These are phyloP conservation scores for Danio kyathit DNA, from an alignment of 2,797 vertebrate species.

Conservation along the genomic window DNA sequence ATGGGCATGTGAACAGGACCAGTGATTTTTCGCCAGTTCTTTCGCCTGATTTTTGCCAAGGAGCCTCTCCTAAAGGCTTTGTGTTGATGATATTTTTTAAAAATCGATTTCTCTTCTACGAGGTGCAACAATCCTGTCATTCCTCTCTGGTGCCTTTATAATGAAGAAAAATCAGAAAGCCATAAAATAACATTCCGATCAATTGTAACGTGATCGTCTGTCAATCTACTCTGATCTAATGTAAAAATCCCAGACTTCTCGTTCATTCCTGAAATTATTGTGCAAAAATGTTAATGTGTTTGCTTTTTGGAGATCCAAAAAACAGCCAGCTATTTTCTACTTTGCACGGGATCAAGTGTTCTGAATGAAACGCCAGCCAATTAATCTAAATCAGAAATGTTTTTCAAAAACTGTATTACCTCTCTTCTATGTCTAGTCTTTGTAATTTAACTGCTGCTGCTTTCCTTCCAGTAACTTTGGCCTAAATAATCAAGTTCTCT, in stretches of 20 bases:
- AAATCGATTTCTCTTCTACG: constrained; percentile 32
- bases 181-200: constrained; percentile 35
- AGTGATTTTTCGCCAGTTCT: constrained; percentile 7
- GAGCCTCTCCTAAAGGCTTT: not conserved
- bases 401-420: not conserved
- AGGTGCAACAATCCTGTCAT: constrained; percentile 23
- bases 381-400: not conserved
- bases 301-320: not conserved
- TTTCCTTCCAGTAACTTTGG: not conserved
- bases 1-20: constrained; percentile 78
- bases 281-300: constrained; percentile 4
- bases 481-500: constrained; percentile 20
- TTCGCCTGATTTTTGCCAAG: constrained; percentile 37
- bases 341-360: not conserved
- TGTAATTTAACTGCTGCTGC: constrained; percentile 30
- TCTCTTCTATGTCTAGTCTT: constrained; percentile 3
- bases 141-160: constrained; percentile 55
- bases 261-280: constrained; percentile 35
- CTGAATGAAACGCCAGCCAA: not conserved
- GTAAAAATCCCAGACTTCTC: constrained; percentile 20
- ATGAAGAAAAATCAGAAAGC: constrained; percentile 35
- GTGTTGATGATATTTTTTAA: not conserved
- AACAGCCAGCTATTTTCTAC: not conserved
- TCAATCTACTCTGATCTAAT: constrained; percentile 19
- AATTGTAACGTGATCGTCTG: constrained; percentile 11